Evolutionary conservation across 2,113 vertebrate species (phyloP), one percentile per base, ranked within the genome.

Genomic region (Narcine bancroftii): DNA sequence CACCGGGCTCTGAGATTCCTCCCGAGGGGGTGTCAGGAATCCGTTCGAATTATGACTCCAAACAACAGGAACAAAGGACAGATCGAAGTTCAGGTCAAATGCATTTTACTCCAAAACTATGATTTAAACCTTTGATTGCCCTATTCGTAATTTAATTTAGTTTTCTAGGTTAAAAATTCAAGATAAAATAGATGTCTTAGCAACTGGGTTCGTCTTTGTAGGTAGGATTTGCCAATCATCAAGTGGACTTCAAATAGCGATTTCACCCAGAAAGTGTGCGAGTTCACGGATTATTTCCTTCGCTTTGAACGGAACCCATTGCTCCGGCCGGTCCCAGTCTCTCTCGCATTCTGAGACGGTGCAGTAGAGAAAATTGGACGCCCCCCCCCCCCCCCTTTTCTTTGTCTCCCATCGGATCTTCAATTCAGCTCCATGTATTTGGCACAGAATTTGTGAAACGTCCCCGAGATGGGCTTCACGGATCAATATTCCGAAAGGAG

Each of bases 31-130:
- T 50, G 83, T 65, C 13, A 89, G 42, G 42, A 75, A 83, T 73
- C 47, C 79, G 79, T 93, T 93, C 92, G 93, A 93, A 93, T 93
- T 92, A 45, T 45, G 45, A 45, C 39, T 91, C 33, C 53, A n/a
- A n/a, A n/a, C n/a, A n/a, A n/a, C n/a, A 1, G 1, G 4, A 53
- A 81, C n/a, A 83, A 85, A 56, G 36, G 0, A 29, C 26, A 85
- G 33, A 2, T 24, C 11, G 79, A n/a, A 53, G 29, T 33, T 83
- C 79, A 56, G 47, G 53, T 36, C n/a, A 50, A 50, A 53, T 83
- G 21, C 21, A 77, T 21, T 77, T 47, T 33, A 56, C 6, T 42
- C 6, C 17, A 33, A 29, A 24, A 26, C 21, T 47, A 29, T 9
- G 1, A 26, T n/a, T n/a, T n/a, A n/a, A 24, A 24, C 33, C 33